Base-by-base conservation (phyloP, 2,113 vertebrate species). In the Connochaetes taurinus region DNA sequence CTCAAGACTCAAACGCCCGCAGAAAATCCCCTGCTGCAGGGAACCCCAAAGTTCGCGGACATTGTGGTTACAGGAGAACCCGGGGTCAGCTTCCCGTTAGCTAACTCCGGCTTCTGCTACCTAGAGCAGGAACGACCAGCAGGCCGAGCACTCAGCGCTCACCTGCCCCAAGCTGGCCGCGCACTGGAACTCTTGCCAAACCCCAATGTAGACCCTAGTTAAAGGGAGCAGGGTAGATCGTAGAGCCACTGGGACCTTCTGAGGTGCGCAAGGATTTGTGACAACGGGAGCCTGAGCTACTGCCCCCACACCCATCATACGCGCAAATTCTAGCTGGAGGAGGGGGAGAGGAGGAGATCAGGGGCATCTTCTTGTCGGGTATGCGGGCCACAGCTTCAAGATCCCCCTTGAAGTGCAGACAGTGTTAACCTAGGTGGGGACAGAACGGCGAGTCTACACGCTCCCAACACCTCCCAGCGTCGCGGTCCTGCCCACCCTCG, bases 101-200 rank as follows among this genome's bases (percentile, higher is more conserved):
- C 71, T 43, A 27, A 76, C 14, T 2, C 33, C 21, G 47, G 31
- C 40, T 89, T 89, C 64, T 11, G 23, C 10, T 11, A 10, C 23
- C 71, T 50, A 23, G 3, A 82, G 14, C 10, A 23, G 23, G 9
- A 91, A 29, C 43, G 19, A n/a, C 45, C 36, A 4, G 8, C 1
- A 2, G 3, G 6, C 43, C 1, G 6, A 17, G 14, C 45, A 43
- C 6, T 5, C 21, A 10, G 19, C 31, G 33, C 8, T 80, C 57
- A 29, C 74, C 31, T 53, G 40, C 9, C 45, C 7, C 0, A 1
- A 1, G 5, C 16, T 15, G 23, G 6, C 25, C 0, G 0, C 2
- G 17, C 45, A n/a, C n/a, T 31, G 40, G 5, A 36, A 27, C 17
- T 1, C 52, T 45, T 0, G 5, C 33, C 40, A 8, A 15, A 25